Percentiles rank a stretch among this genome's conserved stretches.
These are phyloP conservation scores for Meriones psammophilus DNA, from an alignment of 2,797 vertebrate genomes.

Conservation along the genomic window DNA sequence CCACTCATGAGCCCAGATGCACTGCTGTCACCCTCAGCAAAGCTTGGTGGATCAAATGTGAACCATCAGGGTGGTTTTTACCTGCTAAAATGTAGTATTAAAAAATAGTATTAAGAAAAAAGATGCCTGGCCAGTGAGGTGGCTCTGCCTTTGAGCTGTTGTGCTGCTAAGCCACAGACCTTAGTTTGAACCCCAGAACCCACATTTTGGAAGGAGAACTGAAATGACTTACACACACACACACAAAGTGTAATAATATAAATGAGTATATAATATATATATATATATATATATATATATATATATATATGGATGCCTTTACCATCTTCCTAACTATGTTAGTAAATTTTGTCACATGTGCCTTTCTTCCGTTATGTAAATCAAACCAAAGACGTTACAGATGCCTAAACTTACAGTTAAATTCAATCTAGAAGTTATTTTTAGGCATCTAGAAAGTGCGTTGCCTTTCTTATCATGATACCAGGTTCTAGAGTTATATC, in stretches of 20 bases:
- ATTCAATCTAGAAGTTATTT: background rate
- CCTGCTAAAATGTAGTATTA: background rate
- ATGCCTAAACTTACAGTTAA: background rate
- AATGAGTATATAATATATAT: too few species aligned
- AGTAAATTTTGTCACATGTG: background rate
- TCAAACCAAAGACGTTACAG: background rate
- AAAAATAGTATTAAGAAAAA: background rate
- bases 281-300: too few species aligned
- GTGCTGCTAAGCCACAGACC: background rate
- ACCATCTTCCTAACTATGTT: background rate
- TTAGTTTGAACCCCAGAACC: background rate
- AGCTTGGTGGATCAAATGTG: background rate
- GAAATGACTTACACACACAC: background rate
- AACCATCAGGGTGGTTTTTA: background rate
- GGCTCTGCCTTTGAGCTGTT: background rate
- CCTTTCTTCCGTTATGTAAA: background rate
- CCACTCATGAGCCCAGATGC: background rate
- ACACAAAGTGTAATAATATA: too few species aligned
- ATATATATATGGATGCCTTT: background rate
- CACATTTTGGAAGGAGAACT: background rate
- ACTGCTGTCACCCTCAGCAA: background rate
- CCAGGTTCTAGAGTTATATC: background rate
- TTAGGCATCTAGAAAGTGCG: background rate
- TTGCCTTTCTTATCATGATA: background rate
- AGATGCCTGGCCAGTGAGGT: background rate